Evolutionary conservation across 2,888 invertebrate genomes (phyloP), one percentile per base, ranked within the genome.

Genomic region (Andrena trimmerana): DNA sequence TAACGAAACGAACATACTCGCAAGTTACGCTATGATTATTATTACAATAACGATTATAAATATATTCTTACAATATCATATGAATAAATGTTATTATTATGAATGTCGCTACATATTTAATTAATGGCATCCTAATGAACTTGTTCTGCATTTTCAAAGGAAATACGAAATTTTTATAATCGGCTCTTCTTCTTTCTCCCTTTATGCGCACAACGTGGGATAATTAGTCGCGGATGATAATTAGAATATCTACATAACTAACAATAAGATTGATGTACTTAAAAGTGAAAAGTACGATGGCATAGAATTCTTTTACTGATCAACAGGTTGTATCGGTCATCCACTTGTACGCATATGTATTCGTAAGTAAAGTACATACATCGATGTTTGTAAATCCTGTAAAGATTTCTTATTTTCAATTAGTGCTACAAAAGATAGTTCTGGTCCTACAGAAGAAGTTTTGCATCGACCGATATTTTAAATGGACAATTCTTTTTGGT

Each of bases 41-140:
- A 89, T 73, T 83, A 80, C 42, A 29, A 79, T 83, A 84, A 77
- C 66, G 42, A 86, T 86, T 88, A 88, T 85, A 90, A 88, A 91
- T 92, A 91, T 92, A 92, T 92, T 91, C 91, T 91, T 91, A 89
- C 90, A 91, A 90, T 91, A 90, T 89, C 78, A 88, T 87, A 84
- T 82, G 77, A 88, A 89, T 90, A 89, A 90, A 90, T 89, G 88
- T 90, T 90, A 86, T 88, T 78, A 86, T 87, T 88, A 78, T 73
- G 71, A 82, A 84, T 63, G 60, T 29, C 63, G 50, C 72, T 42
- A 10, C 4, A 57, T 71, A 75, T 70, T 78, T 59, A 68, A 68
- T 87, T 54, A 74, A 83, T 73, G 24, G 69, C 6, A 52, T 33
- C 48, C 60, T 48, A 20, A 33, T 57, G 27, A 65, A 54, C 74